Percentiles rank a stretch among this genome's conserved stretches.
Evolutionary conservation across 64 coral and sea anemone species (phyloP).

Genomic region (Montipora foliosa): DNA sequence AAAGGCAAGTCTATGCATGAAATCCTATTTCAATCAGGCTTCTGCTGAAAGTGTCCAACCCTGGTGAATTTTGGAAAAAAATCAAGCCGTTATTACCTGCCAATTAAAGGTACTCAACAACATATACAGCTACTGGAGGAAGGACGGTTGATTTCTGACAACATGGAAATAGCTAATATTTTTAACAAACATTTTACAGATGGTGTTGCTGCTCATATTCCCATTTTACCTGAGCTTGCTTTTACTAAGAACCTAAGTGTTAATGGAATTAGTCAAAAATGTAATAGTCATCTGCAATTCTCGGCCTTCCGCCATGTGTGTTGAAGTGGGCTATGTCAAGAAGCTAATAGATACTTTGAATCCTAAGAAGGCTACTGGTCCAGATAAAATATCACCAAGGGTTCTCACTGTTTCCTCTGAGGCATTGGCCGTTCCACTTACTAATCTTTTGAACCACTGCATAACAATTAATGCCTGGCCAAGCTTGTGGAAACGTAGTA

Average conservation of each 20-base stretch:
- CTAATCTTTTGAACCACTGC: neutral
- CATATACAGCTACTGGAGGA: too few relatives aligned
- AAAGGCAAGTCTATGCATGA: slow-evolving; percentile 11
- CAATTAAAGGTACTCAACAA: too few relatives aligned
- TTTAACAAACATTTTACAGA: too few relatives aligned
- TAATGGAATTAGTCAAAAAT: too few relatives aligned
- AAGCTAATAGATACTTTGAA: slow-evolving; percentile 21
- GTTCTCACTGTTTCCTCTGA: slow-evolving; percentile 43
- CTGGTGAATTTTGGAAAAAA: slow-evolving; percentile 55
- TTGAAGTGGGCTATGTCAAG: slow-evolving; percentile 21
- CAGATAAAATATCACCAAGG: slow-evolving; percentile 62
- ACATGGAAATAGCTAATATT: neutral
- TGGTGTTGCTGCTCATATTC: too few relatives aligned
- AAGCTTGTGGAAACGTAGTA: slow-evolving; percentile 16
- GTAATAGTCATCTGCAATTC: neutral
- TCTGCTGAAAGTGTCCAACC: neutral
- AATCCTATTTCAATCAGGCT: slow-evolving; percentile 3
- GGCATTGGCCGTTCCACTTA: slow-evolving; percentile 51
- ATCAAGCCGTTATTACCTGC: slow-evolving; percentile 36
- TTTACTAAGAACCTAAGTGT: too few relatives aligned
- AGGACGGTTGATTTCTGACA: too few relatives aligned
- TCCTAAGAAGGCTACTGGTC: slow-evolving; percentile 37
- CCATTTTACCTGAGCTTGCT: too few relatives aligned
- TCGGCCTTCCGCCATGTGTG: slow-evolving; percentile 20
- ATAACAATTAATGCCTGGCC: slow-evolving; percentile 15